These are phyloP conservation scores for Muscidifurax raptorellus DNA, from an alignment of 1,140 invertebrate species.

Conservation along the genomic window DNA sequence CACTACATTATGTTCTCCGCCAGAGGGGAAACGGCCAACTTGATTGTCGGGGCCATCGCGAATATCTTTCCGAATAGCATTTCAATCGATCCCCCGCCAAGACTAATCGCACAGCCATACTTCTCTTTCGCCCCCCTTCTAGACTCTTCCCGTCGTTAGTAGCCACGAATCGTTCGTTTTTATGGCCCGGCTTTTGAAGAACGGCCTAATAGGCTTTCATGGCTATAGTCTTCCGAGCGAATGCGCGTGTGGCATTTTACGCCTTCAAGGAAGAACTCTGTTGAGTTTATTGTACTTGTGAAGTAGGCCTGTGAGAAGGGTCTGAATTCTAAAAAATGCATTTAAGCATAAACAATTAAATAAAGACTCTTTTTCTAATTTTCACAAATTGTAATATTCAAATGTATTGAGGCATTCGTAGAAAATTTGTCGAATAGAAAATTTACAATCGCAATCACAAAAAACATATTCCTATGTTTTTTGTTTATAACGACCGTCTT, in stretches of 20 bases:
- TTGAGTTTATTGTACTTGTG: background rate
- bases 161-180: constrained; percentile 1
- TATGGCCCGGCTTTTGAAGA: background rate
- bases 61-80: background rate
- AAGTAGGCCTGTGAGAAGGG: background rate
- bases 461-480: too few relatives aligned
- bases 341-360: too few relatives aligned
- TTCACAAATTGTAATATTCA: too few relatives aligned
- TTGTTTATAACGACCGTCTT: too few relatives aligned
- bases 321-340: too few relatives aligned
- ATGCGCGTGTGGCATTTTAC: background rate
- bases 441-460: too few relatives aligned
- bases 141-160: background rate
- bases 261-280: background rate
- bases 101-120: background rate
- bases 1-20: too few relatives aligned
- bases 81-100: background rate
- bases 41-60: background rate
- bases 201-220: background rate
- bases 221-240: background rate
- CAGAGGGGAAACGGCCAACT: background rate
- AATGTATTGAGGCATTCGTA: too few relatives aligned
- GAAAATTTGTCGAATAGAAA: too few relatives aligned
- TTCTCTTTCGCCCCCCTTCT: background rate
- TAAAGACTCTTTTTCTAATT: too few relatives aligned